These are phyloP conservation scores for Aurelia sp. DNA, from an alignment of 30 jellyfish, hydroid and myxozoan genomes.

Conservation along the genomic window DNA sequence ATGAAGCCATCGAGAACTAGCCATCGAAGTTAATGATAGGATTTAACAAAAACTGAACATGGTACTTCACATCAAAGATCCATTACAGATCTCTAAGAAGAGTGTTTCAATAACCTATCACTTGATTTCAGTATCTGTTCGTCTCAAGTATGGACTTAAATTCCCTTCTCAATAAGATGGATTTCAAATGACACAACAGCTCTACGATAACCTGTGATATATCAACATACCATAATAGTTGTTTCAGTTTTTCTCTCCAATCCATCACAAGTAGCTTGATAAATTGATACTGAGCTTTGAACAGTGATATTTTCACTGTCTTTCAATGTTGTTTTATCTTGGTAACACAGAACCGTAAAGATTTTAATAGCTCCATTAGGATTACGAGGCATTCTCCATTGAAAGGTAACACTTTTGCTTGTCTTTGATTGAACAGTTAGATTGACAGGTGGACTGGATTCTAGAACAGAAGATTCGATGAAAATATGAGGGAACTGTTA, in stretches of 20 bases:
- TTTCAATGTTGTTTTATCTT: conserved; percentile 17
- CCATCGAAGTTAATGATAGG: too few species aligned
- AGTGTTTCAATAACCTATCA: too few species aligned
- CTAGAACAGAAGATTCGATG: conserved; percentile 7
- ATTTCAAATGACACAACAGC: too few species aligned
- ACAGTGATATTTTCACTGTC: conserved; percentile 24
- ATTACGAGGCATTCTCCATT: conserved; percentile 68
- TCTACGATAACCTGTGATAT: too few species aligned
- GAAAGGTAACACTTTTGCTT: conserved; percentile 28
- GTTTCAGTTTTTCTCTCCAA: conserved; percentile 38
- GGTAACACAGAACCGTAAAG: conserved; percentile 51
- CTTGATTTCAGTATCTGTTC: too few species aligned
- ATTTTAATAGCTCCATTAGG: conserved; percentile 70
- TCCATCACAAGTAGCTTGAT: conserved; percentile 32
- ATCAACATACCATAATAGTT: conserved; percentile 35
- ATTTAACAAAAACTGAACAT: too few species aligned
- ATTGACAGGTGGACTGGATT: conserved; percentile 68
- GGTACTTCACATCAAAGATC: too few species aligned
- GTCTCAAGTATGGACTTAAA: too few species aligned
- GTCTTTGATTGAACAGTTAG: conserved; percentile 28
- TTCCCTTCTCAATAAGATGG: too few species aligned
- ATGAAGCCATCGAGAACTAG: too few species aligned
- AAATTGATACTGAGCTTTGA: neutral
- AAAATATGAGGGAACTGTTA: too few species aligned
- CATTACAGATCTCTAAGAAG: too few species aligned